phyloP scores from a whole-genome alignment of 2,888 invertebrate species.

The Scrobipalpa costella region DNA sequence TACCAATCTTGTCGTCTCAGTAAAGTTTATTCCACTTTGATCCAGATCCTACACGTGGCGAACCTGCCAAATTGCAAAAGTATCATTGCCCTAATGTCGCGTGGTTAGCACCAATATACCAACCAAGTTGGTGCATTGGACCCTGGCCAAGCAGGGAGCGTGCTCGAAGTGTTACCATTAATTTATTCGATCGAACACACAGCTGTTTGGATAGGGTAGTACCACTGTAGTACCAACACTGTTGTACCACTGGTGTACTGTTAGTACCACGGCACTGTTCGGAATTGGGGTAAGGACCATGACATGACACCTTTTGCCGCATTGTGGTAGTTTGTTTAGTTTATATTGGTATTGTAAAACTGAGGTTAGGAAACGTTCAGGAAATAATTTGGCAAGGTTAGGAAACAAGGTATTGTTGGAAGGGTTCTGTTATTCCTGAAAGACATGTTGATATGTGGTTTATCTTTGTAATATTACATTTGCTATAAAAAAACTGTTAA shows the following conservation, averaged over 20 bases:
- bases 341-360: background rate
- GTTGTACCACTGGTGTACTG: conserved; percentile 50
- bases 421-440: too few relatives aligned
- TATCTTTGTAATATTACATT: too few relatives aligned
- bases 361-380: background rate
- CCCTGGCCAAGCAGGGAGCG: conserved; percentile 55
- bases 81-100: conserved; percentile 46
- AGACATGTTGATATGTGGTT: too few relatives aligned
- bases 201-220: conserved; percentile 52
- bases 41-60: background rate
- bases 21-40: background rate
- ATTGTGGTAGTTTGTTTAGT: background rate
- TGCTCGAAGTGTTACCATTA: conserved; percentile 70
- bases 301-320: conserved; percentile 11
- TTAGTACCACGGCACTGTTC: conserved; percentile 48
- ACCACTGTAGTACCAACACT: conserved; percentile 51
- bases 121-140: conserved; percentile 52
- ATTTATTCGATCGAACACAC: conserved; percentile 48
- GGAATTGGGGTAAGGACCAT: conserved; percentile 22
- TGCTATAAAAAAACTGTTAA: too few relatives aligned
- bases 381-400: too few relatives aligned
- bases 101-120: conserved; percentile 49
- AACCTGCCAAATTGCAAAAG: conserved; percentile 1
- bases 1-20: background rate
- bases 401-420: too few relatives aligned